Evolutionary conservation across 2,888 invertebrate species (phyloP).

Genomic region (Gari tellinella): DNA sequence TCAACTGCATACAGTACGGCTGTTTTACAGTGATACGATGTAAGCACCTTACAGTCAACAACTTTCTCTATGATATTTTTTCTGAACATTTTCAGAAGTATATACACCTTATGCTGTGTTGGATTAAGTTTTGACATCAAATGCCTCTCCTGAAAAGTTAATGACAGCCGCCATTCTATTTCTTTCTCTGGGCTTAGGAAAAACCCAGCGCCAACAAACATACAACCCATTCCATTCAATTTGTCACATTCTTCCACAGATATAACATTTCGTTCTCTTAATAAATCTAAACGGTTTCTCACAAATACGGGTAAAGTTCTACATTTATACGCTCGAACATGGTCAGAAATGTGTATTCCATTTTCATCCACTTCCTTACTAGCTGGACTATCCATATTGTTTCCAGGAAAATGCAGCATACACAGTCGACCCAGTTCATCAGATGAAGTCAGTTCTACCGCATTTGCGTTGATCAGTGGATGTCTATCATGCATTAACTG

Average conservation of each 20-base stretch:
- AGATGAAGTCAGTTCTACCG: too few species aligned
- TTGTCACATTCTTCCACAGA: neutral
- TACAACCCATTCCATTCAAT: neutral
- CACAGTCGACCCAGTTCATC: too few species aligned
- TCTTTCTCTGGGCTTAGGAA: neutral
- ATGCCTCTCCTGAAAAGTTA: slow-evolving; percentile 20
- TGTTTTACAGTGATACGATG: slow-evolving; percentile 17
- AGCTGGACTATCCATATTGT: slow-evolving; percentile 4
- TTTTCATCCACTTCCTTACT: neutral
- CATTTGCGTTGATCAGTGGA: neutral
- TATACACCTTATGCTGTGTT: slow-evolving; percentile 19
- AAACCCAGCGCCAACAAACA: slow-evolving; percentile 4
- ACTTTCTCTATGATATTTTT: slow-evolving; percentile 4
- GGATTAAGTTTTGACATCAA: slow-evolving; percentile 25
- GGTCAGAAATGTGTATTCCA: neutral
- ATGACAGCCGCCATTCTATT: slow-evolving; percentile 26
- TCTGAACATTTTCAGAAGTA: slow-evolving; percentile 25
- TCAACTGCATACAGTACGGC: neutral
- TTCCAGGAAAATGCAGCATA: too few species aligned
- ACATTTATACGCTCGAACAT: neutral
- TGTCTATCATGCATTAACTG: neutral
- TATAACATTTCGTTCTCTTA: too few species aligned
- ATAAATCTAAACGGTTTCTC: neutral
- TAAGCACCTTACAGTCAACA: neutral
- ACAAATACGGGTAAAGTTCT: neutral